These are phyloP conservation scores for Deilephila porcellus DNA, from an alignment of 2,888 invertebrate genomes.

Conservation along the genomic window DNA sequence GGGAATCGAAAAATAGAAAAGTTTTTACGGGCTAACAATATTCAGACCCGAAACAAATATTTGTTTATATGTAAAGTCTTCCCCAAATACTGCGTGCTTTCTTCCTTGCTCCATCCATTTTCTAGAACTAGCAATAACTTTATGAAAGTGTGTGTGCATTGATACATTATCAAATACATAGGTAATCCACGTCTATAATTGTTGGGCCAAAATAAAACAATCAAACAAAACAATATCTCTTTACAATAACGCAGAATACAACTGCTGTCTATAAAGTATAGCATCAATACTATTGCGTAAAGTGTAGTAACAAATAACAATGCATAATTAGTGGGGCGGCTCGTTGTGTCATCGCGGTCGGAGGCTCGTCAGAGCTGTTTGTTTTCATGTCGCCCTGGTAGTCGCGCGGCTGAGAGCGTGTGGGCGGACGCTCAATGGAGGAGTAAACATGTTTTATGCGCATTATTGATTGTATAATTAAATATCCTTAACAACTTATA, in stretches of 20 bases:
- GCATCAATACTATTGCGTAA: neutral
- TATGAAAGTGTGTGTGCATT: too few relatives aligned
- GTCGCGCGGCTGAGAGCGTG: slow-evolving; percentile 4
- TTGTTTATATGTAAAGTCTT: too few relatives aligned
- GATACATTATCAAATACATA: neutral
- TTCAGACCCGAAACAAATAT: too few relatives aligned
- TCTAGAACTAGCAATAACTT: too few relatives aligned
- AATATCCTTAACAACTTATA: too few relatives aligned
- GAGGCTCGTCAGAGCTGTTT: slow-evolving; percentile 33
- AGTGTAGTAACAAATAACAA: neutral
- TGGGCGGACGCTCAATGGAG: slow-evolving; percentile 3
- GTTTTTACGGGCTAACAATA: too few relatives aligned
- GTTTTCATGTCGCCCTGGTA: slow-evolving; percentile 32
- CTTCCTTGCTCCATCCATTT: too few relatives aligned
- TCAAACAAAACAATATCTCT: neutral
- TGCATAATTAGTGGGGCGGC: slow-evolving; percentile 27
- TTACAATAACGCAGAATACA: neutral
- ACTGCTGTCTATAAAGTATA: neutral
- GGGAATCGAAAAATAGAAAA: too few relatives aligned
- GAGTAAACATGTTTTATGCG: neutral
- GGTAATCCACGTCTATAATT: neutral
- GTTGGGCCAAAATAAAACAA: too few relatives aligned
- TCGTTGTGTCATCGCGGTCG: slow-evolving; percentile 40
- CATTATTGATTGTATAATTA: too few relatives aligned
- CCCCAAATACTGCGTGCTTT: too few relatives aligned